These are phyloP conservation scores for Epizoanthus ramosus DNA, from an alignment of 92 coral and sea anemone genomes.

Conservation along the genomic window DNA sequence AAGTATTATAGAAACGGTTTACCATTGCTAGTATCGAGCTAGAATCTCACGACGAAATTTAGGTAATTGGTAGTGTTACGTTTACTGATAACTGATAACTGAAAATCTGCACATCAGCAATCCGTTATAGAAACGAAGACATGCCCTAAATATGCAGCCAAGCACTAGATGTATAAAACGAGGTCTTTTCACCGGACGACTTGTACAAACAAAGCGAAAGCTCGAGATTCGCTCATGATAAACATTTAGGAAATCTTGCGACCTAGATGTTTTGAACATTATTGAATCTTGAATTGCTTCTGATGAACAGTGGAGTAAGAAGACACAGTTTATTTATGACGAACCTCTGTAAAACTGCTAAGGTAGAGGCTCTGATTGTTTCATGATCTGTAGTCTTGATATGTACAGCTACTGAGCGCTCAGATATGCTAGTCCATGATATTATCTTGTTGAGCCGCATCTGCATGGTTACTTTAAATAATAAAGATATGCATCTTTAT, in stretches of 20 bases:
- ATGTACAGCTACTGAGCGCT: no score
- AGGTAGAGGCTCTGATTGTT: conserved; percentile 8
- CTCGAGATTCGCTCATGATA: conserved; percentile 14
- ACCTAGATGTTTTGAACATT: conserved; percentile 1
- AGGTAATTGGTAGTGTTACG: no score
- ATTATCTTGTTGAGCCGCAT: background rate
- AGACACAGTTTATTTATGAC: background rate
- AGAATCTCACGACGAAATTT: no score
- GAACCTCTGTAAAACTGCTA: background rate
- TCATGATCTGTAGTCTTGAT: background rate
- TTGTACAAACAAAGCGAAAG: background rate
- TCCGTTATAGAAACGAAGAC: no score
- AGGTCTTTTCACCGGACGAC: background rate
- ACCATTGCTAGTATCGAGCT: no score
- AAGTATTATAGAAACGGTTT: no score
- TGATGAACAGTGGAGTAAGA: background rate
- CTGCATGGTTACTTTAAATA: no score
- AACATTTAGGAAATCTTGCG: conserved; percentile 9
- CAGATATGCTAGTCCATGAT: background rate
- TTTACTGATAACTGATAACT: no score
- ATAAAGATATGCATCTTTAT: no score
- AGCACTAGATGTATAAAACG: background rate
- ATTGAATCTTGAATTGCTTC: background rate
- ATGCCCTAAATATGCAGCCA: no score
- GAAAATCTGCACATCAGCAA: no score